Evolutionary conservation across 2,797 vertebrate genomes (phyloP).

Genomic region (Selene dorsalis): DNA sequence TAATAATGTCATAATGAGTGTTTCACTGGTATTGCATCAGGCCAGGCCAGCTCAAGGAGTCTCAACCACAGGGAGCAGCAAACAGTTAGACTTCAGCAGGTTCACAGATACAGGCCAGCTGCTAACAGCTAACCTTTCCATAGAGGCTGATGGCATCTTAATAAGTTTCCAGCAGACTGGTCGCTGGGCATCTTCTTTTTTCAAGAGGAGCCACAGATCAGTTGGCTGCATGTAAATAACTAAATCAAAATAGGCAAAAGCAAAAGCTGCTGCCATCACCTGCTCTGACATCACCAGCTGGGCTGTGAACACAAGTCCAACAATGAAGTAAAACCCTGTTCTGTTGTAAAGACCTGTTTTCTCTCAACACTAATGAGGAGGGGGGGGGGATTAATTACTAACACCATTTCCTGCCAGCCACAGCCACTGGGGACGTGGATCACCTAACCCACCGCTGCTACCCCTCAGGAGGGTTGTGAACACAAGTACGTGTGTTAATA

Average conservation of each 20-base stretch:
- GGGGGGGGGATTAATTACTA: constrained; percentile 31
- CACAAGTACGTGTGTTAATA: not conserved
- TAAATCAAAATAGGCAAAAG: not conserved
- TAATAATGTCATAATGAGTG: not conserved
- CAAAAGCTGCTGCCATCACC: not conserved
- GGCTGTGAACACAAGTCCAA: not conserved
- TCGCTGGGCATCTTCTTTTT: not conserved
- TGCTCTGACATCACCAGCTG: not conserved
- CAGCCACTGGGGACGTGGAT: not conserved
- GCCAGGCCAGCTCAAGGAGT: not conserved
- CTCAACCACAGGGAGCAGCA: too few species aligned
- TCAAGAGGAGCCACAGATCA: not conserved
- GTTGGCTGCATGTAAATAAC: not conserved
- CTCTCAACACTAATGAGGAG: constrained; percentile 45
- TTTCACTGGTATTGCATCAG: not conserved
- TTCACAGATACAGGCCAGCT: not conserved
- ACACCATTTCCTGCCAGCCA: not conserved
- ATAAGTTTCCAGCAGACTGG: not conserved
- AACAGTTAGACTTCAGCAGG: too few species aligned
- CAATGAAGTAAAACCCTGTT: not conserved
- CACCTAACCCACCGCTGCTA: too few species aligned
- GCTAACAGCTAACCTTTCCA: not conserved
- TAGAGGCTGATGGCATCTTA: not conserved
- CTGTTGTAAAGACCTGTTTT: constrained; percentile 19
- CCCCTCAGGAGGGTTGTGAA: too few species aligned